Evolutionary conservation across 1,140 invertebrate species (phyloP).

Genomic region (Chymomyza costata): DNA sequence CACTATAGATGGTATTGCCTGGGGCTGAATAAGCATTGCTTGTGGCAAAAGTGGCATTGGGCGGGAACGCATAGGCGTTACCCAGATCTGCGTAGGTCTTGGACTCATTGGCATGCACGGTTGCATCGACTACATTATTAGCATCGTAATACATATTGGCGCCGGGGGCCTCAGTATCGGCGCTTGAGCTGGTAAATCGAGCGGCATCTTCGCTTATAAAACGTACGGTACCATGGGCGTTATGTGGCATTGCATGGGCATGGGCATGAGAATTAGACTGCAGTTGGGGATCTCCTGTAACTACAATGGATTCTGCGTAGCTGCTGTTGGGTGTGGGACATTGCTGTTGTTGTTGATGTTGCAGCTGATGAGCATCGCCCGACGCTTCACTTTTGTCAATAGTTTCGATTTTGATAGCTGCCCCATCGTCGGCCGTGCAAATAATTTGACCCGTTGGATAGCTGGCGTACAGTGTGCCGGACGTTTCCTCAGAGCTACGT

Average conservation of each 20-base stretch:
- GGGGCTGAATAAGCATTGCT: slow-evolving; percentile 50
- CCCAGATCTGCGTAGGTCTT: slow-evolving; percentile 71
- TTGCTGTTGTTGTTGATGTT: slow-evolving; percentile 49
- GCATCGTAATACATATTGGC: slow-evolving; percentile 55
- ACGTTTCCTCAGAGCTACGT: slow-evolving; percentile 40
- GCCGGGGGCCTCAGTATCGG: slow-evolving; percentile 23
- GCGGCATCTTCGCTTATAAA: slow-evolving; percentile 57
- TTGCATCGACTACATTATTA: slow-evolving; percentile 43
- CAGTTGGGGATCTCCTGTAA: slow-evolving; percentile 46
- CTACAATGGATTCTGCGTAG: slow-evolving; percentile 57
- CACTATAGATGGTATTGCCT: slow-evolving; percentile 57
- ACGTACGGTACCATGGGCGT: slow-evolving; percentile 36
- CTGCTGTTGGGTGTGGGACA: slow-evolving; percentile 59
- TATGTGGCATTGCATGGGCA: slow-evolving; percentile 4
- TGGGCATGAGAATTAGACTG: slow-evolving; percentile 52
- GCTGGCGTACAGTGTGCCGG: slow-evolving; percentile 42
- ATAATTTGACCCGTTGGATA: slow-evolving; percentile 57
- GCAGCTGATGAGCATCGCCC: slow-evolving; percentile 14
- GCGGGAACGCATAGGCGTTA: slow-evolving; percentile 50
- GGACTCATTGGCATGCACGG: slow-evolving; percentile 50
- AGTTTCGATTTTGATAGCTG: slow-evolving; percentile 59
- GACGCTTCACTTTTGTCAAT: slow-evolving; percentile 55
- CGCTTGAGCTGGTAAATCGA: slow-evolving; percentile 26
- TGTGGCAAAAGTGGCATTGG: slow-evolving; percentile 42
- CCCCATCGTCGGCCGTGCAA: slow-evolving; percentile 46